Evolutionary conservation across 2,888 invertebrate genomes (phyloP).

Genomic region (Drosophila emarginata): DNA sequence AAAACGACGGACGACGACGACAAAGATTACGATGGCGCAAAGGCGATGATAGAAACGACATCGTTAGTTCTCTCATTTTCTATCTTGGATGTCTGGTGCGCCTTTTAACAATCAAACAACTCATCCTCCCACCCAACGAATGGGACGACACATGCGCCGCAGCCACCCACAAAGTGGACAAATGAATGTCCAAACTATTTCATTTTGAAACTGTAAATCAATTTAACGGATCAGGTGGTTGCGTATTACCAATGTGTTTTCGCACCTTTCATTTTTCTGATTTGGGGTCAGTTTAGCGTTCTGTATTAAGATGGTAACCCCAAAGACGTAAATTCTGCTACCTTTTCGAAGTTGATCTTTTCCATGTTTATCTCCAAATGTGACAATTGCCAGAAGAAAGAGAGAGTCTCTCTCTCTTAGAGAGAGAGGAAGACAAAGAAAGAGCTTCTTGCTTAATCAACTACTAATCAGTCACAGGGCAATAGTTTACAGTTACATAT

Average conservation of each 20-base stretch:
- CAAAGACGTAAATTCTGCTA: too few relatives aligned
- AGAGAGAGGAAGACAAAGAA: background rate
- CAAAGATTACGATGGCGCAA: constrained; percentile 25
- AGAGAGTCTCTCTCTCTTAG: too few relatives aligned
- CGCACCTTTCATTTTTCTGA: background rate
- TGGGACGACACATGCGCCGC: background rate
- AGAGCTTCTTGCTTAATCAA: constrained; percentile 4
- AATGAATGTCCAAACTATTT: background rate
- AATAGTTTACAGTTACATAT: constrained; percentile 3
- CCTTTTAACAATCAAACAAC: constrained; percentile 3
- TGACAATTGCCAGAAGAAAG: constrained; percentile 13
- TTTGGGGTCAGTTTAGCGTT: too few relatives aligned
- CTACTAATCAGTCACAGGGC: constrained; percentile 3
- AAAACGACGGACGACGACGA: constrained; percentile 31
- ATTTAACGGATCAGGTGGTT: background rate
- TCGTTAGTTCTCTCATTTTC: background rate
- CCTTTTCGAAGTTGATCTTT: too few relatives aligned
- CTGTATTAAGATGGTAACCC: too few relatives aligned
- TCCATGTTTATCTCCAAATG: too few relatives aligned
- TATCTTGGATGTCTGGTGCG: constrained; percentile 26
- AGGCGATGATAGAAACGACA: background rate
- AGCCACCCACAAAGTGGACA: constrained; percentile 21
- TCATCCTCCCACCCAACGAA: constrained; percentile 8
- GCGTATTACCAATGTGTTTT: background rate
- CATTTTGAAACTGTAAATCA: constrained; percentile 7